phyloP scores from a whole-genome alignment of 2,888 invertebrate species.

The Amiota minor region DNA sequence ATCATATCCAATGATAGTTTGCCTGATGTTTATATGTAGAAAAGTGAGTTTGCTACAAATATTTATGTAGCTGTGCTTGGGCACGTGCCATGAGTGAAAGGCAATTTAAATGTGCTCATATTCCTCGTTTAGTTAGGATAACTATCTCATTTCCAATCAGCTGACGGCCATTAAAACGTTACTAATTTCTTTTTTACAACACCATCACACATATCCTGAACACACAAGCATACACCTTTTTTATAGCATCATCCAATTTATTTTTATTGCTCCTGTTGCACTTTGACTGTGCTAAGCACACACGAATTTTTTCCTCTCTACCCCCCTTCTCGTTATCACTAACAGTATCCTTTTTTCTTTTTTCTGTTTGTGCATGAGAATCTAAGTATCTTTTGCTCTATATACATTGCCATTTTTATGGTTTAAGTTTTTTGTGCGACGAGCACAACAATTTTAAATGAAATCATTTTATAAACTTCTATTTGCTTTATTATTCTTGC shows the following conservation, averaged over 20 bases:
- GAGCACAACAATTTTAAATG: not conserved
- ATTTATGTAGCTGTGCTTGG: not conserved
- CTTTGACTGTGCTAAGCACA: no score
- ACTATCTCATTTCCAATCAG: not conserved
- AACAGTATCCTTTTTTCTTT: not conserved
- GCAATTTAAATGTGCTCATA: not conserved
- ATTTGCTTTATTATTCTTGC: constrained; percentile 7
- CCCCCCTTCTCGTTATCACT: not conserved
- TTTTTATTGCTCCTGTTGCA: not conserved
- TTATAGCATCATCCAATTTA: not conserved
- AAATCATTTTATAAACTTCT: not conserved
- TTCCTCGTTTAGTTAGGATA: not conserved
- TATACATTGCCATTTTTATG: not conserved
- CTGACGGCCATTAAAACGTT: not conserved
- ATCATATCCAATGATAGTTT: not conserved
- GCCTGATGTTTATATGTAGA: not conserved
- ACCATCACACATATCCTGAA: not conserved
- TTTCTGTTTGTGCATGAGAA: not conserved
- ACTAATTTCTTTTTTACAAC: constrained; percentile 3
- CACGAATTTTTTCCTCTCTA: not conserved
- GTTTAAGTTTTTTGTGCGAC: not conserved
- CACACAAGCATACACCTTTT: not conserved
- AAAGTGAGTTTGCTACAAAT: not conserved
- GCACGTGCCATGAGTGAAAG: not conserved
- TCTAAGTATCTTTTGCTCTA: not conserved